Evolutionary conservation across 2,797 vertebrate genomes (phyloP).

Genomic region (Calcarius lapponicus): DNA sequence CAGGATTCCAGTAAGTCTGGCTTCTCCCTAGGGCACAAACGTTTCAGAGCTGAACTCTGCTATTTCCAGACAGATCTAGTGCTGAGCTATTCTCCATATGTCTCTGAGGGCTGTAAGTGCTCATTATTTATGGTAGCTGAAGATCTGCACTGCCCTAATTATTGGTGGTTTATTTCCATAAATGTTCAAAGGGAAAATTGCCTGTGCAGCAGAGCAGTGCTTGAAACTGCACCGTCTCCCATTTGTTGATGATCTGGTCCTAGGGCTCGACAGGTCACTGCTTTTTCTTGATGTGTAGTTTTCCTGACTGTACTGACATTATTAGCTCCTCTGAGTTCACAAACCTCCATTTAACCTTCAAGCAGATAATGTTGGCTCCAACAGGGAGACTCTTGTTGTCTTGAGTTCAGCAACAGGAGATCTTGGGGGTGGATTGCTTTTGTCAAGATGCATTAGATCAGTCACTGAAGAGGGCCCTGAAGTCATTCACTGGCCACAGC

Average conservation of each 20-base stretch:
- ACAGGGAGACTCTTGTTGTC: not conserved
- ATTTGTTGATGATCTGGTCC: conserved; percentile 8
- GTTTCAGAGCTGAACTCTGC: not conserved
- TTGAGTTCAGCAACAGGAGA: conserved; percentile 34
- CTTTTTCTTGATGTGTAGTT: conserved; percentile 47
- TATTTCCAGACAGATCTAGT: not conserved
- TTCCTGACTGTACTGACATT: conserved; percentile 18
- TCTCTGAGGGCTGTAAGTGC: not conserved
- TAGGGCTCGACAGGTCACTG: conserved; percentile 27
- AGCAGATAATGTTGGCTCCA: not conserved
- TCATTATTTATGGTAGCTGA: conserved; percentile 15
- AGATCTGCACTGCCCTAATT: not conserved
- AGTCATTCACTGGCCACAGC: not conserved
- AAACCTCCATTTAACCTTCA: conserved; percentile 46
- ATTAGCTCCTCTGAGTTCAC: conserved; percentile 52
- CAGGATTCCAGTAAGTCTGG: conserved; percentile 74
- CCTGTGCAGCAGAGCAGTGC: not conserved
- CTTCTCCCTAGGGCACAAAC: not conserved
- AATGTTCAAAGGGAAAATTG: not conserved
- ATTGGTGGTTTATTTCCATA: conserved; percentile 2
- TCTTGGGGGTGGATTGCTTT: conserved; percentile 22
- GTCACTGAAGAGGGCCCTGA: not conserved
- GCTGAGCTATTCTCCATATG: not conserved
- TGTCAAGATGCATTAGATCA: conserved; percentile 23
- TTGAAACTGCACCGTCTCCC: not conserved